Evolutionary conservation across 2,113 vertebrate genomes (phyloP).

Genomic region (Nematolebias whitei): DNA sequence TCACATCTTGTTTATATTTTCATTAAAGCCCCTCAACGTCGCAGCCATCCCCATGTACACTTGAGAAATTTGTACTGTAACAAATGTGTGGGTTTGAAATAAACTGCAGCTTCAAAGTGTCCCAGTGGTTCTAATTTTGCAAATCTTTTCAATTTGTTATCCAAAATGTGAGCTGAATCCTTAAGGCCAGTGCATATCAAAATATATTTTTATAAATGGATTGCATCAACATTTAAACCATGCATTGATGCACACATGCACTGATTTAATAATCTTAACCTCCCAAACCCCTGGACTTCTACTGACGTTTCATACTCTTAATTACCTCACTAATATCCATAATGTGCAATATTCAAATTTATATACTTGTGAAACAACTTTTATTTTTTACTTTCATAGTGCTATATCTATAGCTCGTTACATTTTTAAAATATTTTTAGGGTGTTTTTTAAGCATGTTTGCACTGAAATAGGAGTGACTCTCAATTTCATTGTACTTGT

Average conservation of each 20-base stretch:
- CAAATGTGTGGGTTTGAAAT: constrained; percentile 35
- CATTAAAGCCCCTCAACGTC: background rate
- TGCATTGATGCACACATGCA: constrained; percentile 29
- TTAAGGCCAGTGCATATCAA: constrained; percentile 12
- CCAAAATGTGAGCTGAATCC: background rate
- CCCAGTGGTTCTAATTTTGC: constrained; percentile 11
- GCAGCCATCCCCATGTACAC: background rate
- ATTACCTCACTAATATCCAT: no score
- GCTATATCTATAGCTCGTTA: no score
- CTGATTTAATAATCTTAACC: no score
- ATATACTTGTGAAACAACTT: no score
- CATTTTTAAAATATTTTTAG: no score
- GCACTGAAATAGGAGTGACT: no score
- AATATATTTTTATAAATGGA: constrained; percentile 23
- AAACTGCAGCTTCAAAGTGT: constrained; percentile 25
- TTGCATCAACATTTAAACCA: constrained; percentile 13
- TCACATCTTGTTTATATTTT: constrained; percentile 15
- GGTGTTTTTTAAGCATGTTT: no score
- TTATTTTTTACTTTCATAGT: no score
- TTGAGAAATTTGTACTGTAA: constrained; percentile 21
- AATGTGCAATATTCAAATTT: no score
- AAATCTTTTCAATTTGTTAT: constrained; percentile 16
- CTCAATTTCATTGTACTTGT: no score
- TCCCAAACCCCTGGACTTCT: no score
- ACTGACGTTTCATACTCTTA: no score